Conservation (phyloP, 1,140 invertebrate species). For the Caenorhabditis latens region DNA sequence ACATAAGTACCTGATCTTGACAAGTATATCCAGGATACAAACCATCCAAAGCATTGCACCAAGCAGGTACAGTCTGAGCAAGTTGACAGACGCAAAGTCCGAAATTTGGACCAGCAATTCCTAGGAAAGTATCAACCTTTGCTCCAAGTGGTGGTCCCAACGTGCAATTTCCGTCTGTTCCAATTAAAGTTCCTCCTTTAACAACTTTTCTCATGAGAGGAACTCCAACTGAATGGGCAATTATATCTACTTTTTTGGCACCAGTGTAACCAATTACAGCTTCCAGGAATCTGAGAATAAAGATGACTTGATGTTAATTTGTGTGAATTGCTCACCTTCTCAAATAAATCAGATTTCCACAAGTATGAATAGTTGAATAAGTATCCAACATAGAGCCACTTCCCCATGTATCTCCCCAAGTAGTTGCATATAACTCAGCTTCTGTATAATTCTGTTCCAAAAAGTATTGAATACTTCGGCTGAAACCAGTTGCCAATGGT, state of each 20-base stretch:
- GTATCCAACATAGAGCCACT: conserved; percentile 75
- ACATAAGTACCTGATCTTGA: conserved; percentile 72
- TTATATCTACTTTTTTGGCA: conserved; percentile 75
- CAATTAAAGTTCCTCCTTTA: conserved; percentile 76
- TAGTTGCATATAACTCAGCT: conserved; percentile 76
- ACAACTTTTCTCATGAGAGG: conserved; percentile 75
- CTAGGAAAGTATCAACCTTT: conserved; percentile 74
- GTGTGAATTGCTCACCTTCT: conserved; percentile 54
- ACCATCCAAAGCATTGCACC: conserved; percentile 77
- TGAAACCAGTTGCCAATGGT: conserved; percentile 71
- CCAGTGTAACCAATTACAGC: conserved; percentile 75
- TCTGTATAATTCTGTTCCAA: conserved; percentile 74
- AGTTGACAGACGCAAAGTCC: conserved; percentile 76
- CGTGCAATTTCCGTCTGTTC: conserved; percentile 77
- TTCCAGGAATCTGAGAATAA: conserved; percentile 70
- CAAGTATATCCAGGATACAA: conserved; percentile 77
- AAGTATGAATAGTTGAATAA: conserved; percentile 75
- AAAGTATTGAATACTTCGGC: conserved; percentile 76
- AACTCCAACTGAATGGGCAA: conserved; percentile 76
- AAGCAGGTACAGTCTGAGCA: conserved; percentile 77
- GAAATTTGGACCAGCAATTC: conserved; percentile 76
- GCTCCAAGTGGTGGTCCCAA: conserved; percentile 71
- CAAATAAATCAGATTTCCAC: conserved; percentile 72
- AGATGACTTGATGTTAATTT: neutral
- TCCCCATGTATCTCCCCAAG: conserved; percentile 78